Conservation (phyloP, 2,797 vertebrate species). For the Lepidocolaptes lacrymiger region DNA sequence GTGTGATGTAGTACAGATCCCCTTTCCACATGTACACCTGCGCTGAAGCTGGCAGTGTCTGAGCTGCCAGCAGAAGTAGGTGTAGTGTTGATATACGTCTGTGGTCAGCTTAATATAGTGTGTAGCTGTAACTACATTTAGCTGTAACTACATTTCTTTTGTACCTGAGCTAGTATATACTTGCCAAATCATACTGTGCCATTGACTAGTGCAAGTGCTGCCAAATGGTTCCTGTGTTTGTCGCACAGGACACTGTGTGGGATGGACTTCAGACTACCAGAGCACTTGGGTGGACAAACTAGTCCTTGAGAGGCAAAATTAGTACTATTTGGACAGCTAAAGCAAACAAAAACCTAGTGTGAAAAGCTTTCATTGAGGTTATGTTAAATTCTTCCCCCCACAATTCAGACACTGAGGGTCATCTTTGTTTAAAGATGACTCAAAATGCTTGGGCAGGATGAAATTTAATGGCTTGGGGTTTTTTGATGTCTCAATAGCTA, state of each 20-base stretch:
- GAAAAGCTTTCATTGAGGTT: neutral
- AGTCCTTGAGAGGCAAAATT: neutral
- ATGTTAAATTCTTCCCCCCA: neutral
- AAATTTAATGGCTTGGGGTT: neutral
- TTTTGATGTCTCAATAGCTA: neutral
- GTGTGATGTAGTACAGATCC: neutral
- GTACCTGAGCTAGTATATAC: neutral
- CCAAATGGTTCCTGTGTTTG: neutral
- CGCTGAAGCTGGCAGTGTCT: neutral
- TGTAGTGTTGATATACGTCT: neutral
- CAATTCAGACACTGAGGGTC: neutral
- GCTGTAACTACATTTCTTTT: neutral
- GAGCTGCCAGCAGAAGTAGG: fast-evolving
- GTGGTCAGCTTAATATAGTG: neutral
- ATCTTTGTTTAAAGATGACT: neutral
- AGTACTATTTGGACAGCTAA: neutral
- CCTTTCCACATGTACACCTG: fast-evolving
- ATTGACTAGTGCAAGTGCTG: neutral
- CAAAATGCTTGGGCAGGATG: neutral
- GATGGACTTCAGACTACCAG: neutral
- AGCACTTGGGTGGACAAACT: neutral
- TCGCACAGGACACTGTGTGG: neutral
- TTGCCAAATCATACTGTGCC: neutral
- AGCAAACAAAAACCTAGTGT: neutral
- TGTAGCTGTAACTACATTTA: neutral